These are phyloP conservation scores for Hemiscyllium ocellatum DNA, from an alignment of 2,113 vertebrate species.

Conservation along the genomic window DNA sequence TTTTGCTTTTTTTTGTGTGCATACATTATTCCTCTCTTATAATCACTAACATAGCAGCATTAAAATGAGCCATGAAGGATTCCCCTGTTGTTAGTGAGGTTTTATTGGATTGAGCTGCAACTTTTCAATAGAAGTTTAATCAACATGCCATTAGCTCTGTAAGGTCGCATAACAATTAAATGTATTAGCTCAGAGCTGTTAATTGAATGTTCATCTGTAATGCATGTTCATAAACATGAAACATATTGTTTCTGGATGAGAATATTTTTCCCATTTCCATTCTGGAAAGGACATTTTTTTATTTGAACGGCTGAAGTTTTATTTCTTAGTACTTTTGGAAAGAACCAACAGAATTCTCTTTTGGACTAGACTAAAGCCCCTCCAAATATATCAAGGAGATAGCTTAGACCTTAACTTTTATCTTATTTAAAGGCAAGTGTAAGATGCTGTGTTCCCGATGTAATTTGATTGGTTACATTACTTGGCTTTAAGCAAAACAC, in stretches of 20 bases:
- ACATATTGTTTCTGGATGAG: neutral
- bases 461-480: too few species aligned
- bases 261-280: neutral
- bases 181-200: neutral
- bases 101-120: neutral
- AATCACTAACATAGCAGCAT: neutral
- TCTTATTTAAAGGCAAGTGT: too few species aligned
- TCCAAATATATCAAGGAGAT: too few species aligned
- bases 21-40: neutral
- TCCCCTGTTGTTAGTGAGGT: neutral
- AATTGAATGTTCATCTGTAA: neutral
- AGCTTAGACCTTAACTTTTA: too few species aligned
- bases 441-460: too few species aligned
- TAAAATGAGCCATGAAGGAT: neutral
- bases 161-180: neutral
- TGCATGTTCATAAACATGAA: neutral
- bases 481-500: too few species aligned
- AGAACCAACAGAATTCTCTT: neutral
- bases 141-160: neutral
- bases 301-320: neutral
- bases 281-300: neutral
- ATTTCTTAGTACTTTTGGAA: neutral
- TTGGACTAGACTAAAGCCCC: too few species aligned
- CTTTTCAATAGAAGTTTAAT: neutral
- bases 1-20: too few species aligned